phyloP scores from a whole-genome alignment of 2,797 vertebrate genomes.

The Micropoecilia bifurca region DNA sequence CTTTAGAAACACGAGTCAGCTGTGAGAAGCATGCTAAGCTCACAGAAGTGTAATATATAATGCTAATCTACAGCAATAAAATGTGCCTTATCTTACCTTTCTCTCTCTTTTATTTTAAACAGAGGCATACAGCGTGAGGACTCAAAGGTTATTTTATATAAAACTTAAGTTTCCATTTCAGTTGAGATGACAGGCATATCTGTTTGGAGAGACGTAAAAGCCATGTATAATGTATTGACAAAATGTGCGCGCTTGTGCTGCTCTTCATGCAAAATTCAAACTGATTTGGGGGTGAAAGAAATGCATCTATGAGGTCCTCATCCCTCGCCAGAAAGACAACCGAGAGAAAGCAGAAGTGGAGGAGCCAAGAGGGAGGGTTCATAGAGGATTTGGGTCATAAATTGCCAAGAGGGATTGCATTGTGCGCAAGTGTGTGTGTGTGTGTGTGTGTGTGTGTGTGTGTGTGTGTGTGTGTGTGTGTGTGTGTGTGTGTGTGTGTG shows the following conservation, averaged over 20 bases:
- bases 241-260: conserved; percentile 14
- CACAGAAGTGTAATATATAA: conserved; percentile 13
- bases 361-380: conserved; percentile 68
- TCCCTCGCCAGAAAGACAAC: conserved; percentile 65
- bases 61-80: background rate
- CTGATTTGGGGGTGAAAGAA: conserved; percentile 8
- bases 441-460: conserved; percentile 17
- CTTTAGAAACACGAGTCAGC: background rate
- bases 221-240: conserved; percentile 28
- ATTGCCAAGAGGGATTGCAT: conserved; percentile 74
- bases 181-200: conserved; percentile 25
- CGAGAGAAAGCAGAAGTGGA: conserved; percentile 58
- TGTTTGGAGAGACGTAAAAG: conserved; percentile 10
- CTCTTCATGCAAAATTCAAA: conserved; percentile 47
- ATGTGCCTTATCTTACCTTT: background rate
- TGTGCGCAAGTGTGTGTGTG: conserved; percentile 41
- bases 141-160: background rate
- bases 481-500: background rate
- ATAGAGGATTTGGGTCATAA: conserved; percentile 79
- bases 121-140: background rate
- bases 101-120: background rate
- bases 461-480: conserved; percentile 26
- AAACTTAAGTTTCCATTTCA: conserved; percentile 22
- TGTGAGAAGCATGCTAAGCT: background rate
- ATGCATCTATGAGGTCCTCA: conserved; percentile 53